Base-by-base conservation (phyloP, 2,113 vertebrate genomes). In the Perca flavescens region DNA sequence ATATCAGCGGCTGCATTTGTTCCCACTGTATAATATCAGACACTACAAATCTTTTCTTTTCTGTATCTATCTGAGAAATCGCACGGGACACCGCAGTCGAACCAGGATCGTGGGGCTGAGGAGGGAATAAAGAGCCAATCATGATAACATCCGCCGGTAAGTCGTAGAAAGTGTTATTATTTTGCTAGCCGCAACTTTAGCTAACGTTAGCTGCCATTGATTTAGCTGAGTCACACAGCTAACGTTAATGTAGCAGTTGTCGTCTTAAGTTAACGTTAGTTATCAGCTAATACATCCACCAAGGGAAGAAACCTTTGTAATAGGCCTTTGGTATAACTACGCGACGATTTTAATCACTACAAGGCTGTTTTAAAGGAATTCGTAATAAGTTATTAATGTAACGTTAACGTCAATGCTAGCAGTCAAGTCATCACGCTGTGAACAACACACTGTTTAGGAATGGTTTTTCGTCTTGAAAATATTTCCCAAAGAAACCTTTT, bases 141-240 rank as follows among this genome's bases (percentile, higher is more conserved):
- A 96, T 96, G 95, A 95, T 96, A 88, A 96, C 95, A 46, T 96
- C 95, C 58, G 95, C 95, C 52, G 95, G 95, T 96, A 86, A 92
- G 94, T 82, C 11, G 0, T 34, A 17, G 12, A 56, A 62, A 50
- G n/a, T 46, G 61, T 53, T 34, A 85, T 79, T 78, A 80, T 85
- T 77, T 79, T 86, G 52, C 16, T 87, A 85, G 72, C 65, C 4
- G 12, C 52, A 28, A 47, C 25, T 79, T 43, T 31, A 85, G 86
- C 86, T 82, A 43, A 43, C 10, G 10, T 43, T 43, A 74, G 65
- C 81, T 53, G 56, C 80, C 88, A 92, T 93, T 95, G 93, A 94
- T 92, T 95, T 94, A 96, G 95, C 95, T 96, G 95, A 96, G 95
- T 96, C 95, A 96, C 95, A 95, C 28, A 75, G 90, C 88, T 79